Evolutionary conservation across 2,888 invertebrate genomes (phyloP), one percentile per base, ranked within the genome.

Genomic region (Philopedon plagiatum): DNA sequence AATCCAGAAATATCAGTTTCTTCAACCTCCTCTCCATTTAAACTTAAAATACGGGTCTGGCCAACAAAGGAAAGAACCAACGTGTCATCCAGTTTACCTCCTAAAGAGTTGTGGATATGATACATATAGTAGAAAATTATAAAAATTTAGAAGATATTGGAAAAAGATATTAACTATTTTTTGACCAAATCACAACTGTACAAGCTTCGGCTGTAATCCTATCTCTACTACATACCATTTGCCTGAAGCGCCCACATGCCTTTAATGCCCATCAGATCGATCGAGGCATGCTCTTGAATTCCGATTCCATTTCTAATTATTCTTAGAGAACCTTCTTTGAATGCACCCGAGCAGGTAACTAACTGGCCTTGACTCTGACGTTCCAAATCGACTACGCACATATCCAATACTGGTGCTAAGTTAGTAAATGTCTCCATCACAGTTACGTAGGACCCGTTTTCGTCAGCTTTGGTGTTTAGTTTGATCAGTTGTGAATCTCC

Each of bases 251-350:
- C 95, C 98, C 98, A 98, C 91, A 99, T 96, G 75, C 98, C 98
- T 87, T 98, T 98, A 76, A 99, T 98, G 62, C 98, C 98, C 4
- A 96, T 94, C 78, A 99, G 88, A 87, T 99, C 99, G 76, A 99
- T 98, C 57, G 95, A 96, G 0, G 99, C 99, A 84, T 97, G 96
- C 85, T 99, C 99, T 78, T 98, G 97, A 73, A 99, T 98, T 2
- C 99, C 99, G 81, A 99, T 99, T 2, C 99, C 99, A 86, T 99
- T 99, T 77, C 99, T 90, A 76, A 99, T 99, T 73, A 99, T 97
- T 63, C 99, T 90, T 34, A 99, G 87, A 0, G 98, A 98, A 0
- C 99, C 99, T 88, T 99, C 98, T 86, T 99, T 99, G 84, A 94
- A 98, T 2, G 95, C 95, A 8, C 96, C 99, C 0, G 99, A 99